phyloP scores from a whole-genome alignment of 1,140 invertebrate species.

The Pseudachorutes palmiensis region DNA sequence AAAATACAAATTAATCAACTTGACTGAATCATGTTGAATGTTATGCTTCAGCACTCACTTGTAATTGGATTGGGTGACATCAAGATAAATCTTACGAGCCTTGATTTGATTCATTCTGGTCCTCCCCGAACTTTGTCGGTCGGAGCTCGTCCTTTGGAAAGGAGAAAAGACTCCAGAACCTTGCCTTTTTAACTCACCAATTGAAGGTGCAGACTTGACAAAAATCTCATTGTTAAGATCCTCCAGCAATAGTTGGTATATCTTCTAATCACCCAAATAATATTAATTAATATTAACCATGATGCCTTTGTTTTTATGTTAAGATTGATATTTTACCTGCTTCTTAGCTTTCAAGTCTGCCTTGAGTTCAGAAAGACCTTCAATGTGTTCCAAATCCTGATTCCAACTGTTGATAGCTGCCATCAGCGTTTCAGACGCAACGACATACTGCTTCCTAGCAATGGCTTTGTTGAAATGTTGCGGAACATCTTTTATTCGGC shows the following conservation, averaged over 20 bases:
- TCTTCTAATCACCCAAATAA: conserved; percentile 46
- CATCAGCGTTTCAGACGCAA: conserved; percentile 73
- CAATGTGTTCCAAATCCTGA: conserved; percentile 64
- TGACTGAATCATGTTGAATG: background rate
- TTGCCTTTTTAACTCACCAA: conserved; percentile 51
- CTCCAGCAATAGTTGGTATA: conserved; percentile 60
- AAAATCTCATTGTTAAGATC: conserved; percentile 69
- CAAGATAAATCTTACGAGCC: conserved; percentile 31
- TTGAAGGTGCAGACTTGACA: conserved; percentile 53
- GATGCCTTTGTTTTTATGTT: background rate
- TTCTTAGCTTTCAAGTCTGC: conserved; percentile 62
- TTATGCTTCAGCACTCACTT: background rate
- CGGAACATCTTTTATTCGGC: conserved; percentile 68
- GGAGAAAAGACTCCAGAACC: conserved; percentile 49
- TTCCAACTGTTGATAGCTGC: conserved; percentile 58
- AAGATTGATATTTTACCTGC: conserved; percentile 45
- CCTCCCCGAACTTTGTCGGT: conserved; percentile 38
- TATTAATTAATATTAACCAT: conserved; percentile 9
- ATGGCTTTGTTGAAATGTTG: conserved; percentile 61
- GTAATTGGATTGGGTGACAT: conserved; percentile 14
- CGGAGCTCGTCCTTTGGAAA: conserved; percentile 40
- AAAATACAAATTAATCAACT: conserved; percentile 6
- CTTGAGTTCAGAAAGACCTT: conserved; percentile 68
- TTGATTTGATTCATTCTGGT: conserved; percentile 35
- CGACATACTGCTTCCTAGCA: conserved; percentile 68